A percentile compares a stretch with the other conserved stretches of the same genome.
Evolutionary conservation across 2,797 vertebrate genomes (phyloP).

Genomic region (Chiroxiphia lanceolata): DNA sequence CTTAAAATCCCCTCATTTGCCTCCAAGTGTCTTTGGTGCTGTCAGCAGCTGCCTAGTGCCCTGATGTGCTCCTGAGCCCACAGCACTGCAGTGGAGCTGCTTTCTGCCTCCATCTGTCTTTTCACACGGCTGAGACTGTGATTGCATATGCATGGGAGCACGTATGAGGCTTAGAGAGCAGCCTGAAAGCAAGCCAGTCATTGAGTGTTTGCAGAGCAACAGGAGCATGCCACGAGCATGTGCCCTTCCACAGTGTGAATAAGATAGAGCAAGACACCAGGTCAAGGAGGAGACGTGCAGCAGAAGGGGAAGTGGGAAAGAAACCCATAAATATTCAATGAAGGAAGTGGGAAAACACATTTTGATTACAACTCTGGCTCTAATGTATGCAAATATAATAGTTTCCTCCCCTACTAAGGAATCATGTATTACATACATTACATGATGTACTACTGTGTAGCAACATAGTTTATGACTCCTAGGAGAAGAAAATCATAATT

Average conservation of each 20-base stretch:
- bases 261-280: conserved; percentile 6
- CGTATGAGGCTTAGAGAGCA: neutral
- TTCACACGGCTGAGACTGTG: neutral
- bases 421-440: conserved; percentile 47
- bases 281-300: conserved; percentile 34
- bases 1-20: neutral
- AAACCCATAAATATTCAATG: conserved; percentile 48
- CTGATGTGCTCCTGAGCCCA: neutral
- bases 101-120: conserved; percentile 2
- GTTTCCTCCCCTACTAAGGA: conserved; percentile 41
- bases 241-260: neutral
- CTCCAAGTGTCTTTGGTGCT: neutral
- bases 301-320: conserved; percentile 19
- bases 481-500: conserved; percentile 74
- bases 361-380: neutral
- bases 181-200: neutral
- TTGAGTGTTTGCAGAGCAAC: neutral
- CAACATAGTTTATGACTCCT: conserved; percentile 57
- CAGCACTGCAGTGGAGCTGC: neutral
- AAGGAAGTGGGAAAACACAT: conserved; percentile 23
- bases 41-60: neutral
- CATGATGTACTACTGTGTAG: conserved; percentile 36
- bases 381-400: conserved; percentile 42
- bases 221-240: neutral
- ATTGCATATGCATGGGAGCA: neutral